Evolutionary conservation across 2,113 vertebrate genomes (phyloP).

Genomic region (Sinocyclocheilus anophthalmus): DNA sequence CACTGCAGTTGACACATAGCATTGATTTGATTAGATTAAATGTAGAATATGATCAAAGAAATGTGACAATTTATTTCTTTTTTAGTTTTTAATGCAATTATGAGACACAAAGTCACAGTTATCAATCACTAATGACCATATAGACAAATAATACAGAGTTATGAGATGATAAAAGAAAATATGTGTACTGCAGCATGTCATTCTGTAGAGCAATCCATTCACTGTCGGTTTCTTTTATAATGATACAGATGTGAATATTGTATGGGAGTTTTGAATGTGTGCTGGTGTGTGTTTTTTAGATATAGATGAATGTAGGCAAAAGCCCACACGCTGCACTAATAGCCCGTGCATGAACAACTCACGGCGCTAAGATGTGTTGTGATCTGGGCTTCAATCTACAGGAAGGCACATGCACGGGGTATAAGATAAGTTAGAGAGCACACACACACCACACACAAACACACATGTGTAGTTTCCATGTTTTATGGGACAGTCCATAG

Average conservation of each 20-base stretch:
- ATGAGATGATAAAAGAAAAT: no score
- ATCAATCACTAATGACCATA: no score
- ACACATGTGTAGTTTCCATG: no score
- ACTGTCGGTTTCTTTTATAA: neutral
- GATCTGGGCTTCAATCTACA: slow-evolving; percentile 60
- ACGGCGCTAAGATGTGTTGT: slow-evolving; percentile 78
- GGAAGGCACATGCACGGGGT: slow-evolving; percentile 56
- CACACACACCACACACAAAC: no score
- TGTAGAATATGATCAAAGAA: no score
- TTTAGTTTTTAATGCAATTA: no score
- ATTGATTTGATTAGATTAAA: neutral
- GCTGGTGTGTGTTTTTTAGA: slow-evolving; percentile 64
- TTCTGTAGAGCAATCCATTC: neutral
- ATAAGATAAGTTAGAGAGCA: no score
- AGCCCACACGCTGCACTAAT: slow-evolving; percentile 70
- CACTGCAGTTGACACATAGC: neutral
- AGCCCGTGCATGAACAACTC: slow-evolving; percentile 77
- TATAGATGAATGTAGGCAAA: slow-evolving; percentile 74
- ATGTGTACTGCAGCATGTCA: no score
- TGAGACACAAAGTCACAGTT: no score
- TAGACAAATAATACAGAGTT: no score
- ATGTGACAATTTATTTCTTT: no score
- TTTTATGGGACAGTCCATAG: no score
- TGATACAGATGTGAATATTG: neutral
- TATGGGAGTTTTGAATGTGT: neutral